phyloP scores from a whole-genome alignment of 2,113 vertebrate genomes.

The Microcebus lehilahytsara region DNA sequence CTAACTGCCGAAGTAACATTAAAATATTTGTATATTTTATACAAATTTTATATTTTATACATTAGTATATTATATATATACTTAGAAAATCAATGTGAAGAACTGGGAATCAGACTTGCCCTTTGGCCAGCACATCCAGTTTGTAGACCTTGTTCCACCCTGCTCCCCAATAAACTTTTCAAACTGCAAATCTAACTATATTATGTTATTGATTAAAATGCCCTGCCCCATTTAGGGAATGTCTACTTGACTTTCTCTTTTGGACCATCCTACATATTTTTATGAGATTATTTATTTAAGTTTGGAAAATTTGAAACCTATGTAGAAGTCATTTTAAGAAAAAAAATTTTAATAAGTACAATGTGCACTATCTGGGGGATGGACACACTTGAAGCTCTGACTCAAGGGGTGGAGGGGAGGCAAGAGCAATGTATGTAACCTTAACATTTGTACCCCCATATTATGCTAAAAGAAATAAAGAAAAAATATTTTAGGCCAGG shows the following conservation, averaged over 20 bases:
- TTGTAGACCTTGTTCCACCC: not conserved
- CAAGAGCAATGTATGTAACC: no score
- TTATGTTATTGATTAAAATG: not conserved
- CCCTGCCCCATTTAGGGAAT: not conserved
- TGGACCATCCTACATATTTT: not conserved
- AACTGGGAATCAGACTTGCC: not conserved
- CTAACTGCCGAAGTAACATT: constrained; percentile 21
- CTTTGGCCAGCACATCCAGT: not conserved
- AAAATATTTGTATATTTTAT: not conserved
- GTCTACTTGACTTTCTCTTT: not conserved
- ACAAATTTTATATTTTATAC: no score
- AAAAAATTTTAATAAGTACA: no score
- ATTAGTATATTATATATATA: not conserved
- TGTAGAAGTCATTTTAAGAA: no score
- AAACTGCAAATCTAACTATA: not conserved
- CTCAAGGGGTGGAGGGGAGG: no score
- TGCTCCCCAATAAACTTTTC: not conserved
- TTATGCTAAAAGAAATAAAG: no score
- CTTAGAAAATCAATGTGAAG: not conserved
- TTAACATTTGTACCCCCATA: no score
- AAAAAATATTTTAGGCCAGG: not conserved
- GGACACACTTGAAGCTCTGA: no score
- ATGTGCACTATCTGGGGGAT: no score
- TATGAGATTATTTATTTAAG: not conserved
- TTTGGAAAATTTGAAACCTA: not conserved